phyloP scores from a whole-genome alignment of 2,888 invertebrate genomes.

The Napeogenes inachia region DNA sequence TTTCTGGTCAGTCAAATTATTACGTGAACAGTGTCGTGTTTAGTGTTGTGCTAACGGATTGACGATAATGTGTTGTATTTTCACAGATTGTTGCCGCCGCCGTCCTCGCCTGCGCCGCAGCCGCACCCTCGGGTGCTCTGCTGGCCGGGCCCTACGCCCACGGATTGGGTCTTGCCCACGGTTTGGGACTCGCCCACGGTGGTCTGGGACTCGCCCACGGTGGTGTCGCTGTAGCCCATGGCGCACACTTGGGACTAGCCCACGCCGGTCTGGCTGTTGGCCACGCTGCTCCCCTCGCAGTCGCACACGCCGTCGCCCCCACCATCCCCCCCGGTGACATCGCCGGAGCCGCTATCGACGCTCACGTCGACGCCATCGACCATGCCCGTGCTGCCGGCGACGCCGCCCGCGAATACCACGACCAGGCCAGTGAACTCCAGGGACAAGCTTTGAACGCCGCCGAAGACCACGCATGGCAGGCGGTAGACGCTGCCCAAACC shows the following conservation, averaged over 20 bases:
- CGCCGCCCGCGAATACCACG: slow-evolving; percentile 64
- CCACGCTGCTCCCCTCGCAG: slow-evolving; percentile 44
- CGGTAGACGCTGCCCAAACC: slow-evolving; percentile 68
- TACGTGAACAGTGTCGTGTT: slow-evolving; percentile 40
- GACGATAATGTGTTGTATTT: slow-evolving; percentile 39
- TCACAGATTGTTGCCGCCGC: slow-evolving; percentile 77
- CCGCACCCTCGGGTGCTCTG: slow-evolving; percentile 61
- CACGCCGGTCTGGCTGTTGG: slow-evolving; percentile 43
- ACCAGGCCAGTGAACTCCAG: slow-evolving; percentile 68
- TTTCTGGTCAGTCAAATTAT: slow-evolving; percentile 65
- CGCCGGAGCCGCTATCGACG: slow-evolving; percentile 67
- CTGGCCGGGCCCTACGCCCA: slow-evolving; percentile 55
- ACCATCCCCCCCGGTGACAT: slow-evolving; percentile 70
- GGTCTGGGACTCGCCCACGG: slow-evolving; percentile 12
- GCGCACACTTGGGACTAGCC: slow-evolving; percentile 36
- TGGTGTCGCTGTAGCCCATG: slow-evolving; percentile 32
- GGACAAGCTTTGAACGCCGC: slow-evolving; percentile 71
- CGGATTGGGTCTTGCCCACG: slow-evolving; percentile 22
- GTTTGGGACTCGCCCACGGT: slow-evolving; percentile 21
- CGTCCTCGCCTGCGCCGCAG: slow-evolving; percentile 69
- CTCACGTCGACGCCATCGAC: slow-evolving; percentile 67
- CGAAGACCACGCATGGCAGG: slow-evolving; percentile 70
- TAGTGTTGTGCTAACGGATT: slow-evolving; percentile 36
- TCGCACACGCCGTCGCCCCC: slow-evolving; percentile 52
- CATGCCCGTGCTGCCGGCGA: slow-evolving; percentile 68